Base-by-base conservation (phyloP, 2,797 vertebrate species). In the Dipus sagitta region DNA sequence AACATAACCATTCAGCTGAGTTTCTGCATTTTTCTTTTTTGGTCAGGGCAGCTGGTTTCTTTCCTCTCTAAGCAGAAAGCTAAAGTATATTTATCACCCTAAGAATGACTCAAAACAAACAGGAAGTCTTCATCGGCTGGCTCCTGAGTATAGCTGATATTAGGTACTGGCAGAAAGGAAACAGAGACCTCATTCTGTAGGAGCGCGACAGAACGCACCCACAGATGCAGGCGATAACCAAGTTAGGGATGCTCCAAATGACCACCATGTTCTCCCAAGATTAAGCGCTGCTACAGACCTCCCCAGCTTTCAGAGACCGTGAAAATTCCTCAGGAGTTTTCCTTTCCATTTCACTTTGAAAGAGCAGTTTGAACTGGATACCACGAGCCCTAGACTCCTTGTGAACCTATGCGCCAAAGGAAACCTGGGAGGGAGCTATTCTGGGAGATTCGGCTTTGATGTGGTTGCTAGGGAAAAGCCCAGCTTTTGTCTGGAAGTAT, bases 101-200 rank as follows among this genome's bases (percentile, higher is more conserved):
- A 98, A 98, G 98, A 99, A 98, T 98, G 96, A 98, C 98, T 99
- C 98, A 98, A 99, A 98, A 98, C 98, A 98, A 99, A 98, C 99
- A 99, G 98, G 98, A 98, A 99, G 98, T 98, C 98, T 98, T 99
- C 98, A 99, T 99, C 98, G 98, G 98, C 98, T 97, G 98, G 98
- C 98, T 98, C 98, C 97, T 98, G 98, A 98, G 98, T 98, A 97
- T 98, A 98, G 98, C 98, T 98, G 98, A 99, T 99, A 99, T 98
- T 98, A 99, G 99, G 98, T 99, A 99, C 97, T 98, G 98, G 98
- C 98, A 98, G 98, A 98, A 97, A 98, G 98, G 98, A 98, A 98
- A 98, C 98, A 98, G 98, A 98, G 98, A 93, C 97, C 98, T 98
- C 99, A 89, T 97, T 98, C 98, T 98, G 98, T 98, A 97, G 98